Conservation (phyloP, 2,888 invertebrate species). For the Apamea crenata region DNA sequence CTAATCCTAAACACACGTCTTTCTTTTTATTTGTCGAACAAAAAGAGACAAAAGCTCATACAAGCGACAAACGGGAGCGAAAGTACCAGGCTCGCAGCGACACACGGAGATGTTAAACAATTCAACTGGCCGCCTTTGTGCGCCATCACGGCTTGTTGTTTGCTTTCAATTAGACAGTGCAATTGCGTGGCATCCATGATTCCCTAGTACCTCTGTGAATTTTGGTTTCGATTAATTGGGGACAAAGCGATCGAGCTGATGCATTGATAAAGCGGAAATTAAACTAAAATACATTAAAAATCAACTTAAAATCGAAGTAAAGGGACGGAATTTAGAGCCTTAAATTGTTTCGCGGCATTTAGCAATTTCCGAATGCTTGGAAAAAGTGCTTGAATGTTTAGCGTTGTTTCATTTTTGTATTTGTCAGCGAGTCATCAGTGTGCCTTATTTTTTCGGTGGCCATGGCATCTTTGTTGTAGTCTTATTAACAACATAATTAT, state of each 20-base stretch:
- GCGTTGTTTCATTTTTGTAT: neutral
- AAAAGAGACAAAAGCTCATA: slow-evolving; percentile 48
- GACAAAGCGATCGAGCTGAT: slow-evolving; percentile 19
- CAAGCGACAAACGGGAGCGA: slow-evolving; percentile 29
- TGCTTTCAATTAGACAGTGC: slow-evolving; percentile 73
- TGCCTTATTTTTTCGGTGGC: neutral
- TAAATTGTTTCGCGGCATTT: neutral
- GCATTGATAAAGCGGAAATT: neutral
- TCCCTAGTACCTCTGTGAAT: slow-evolving; percentile 54
- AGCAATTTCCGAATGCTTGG: neutral
- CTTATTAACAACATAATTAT: no score
- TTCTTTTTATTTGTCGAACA: slow-evolving; percentile 59
- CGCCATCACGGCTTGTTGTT: slow-evolving; percentile 65
- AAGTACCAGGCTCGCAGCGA: slow-evolving; percentile 60
- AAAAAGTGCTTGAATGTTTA: neutral
- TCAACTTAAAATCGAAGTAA: neutral
- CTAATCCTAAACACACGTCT: slow-evolving; percentile 62
- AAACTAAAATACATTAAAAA: neutral
- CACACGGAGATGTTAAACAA: slow-evolving; percentile 69
- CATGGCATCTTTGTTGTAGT: no score
- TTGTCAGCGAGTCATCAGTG: neutral
- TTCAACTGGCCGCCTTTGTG: slow-evolving; percentile 66
- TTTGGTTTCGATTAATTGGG: slow-evolving; percentile 52
- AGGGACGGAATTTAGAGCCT: neutral
- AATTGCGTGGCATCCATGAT: slow-evolving; percentile 58